A percentile compares a stretch with the other conserved stretches of the same genome.
Conservation (phyloP, 2,113 vertebrate genomes). For the Tyto alba region DNA sequence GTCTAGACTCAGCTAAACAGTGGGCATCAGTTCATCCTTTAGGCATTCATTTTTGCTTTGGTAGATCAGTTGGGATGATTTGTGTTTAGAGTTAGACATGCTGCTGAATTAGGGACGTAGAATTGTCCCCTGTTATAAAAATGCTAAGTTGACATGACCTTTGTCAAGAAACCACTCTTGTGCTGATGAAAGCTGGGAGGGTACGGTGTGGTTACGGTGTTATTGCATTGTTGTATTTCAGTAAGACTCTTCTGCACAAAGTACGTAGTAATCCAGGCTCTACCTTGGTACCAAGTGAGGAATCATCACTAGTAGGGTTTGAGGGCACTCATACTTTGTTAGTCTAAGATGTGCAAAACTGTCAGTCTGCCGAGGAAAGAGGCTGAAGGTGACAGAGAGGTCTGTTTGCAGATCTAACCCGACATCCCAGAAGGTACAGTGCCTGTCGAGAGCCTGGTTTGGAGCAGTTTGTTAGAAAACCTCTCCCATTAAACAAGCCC, state of each 20-base stretch:
- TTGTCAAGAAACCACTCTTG: neutral
- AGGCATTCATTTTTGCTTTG: neutral
- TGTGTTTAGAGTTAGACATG: neutral
- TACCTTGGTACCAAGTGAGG: neutral
- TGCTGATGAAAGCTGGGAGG: neutral
- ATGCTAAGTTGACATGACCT: neutral
- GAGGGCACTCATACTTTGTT: neutral
- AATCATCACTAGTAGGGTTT: neutral
- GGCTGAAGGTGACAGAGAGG: neutral
- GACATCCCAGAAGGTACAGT: neutral
- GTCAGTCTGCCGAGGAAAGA: neutral
- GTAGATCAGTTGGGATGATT: neutral
- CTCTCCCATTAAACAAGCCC: fast-evolving
- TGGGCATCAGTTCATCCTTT: neutral
- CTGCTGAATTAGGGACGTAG: neutral
- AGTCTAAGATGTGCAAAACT: neutral
- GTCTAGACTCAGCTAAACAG: neutral
- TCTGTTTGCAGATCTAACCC: neutral
- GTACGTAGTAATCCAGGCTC: neutral
- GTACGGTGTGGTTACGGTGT: neutral
- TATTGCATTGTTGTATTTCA: fast-evolving
- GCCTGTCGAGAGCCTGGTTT: neutral
- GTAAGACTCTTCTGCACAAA: neutral
- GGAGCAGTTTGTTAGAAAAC: neutral
- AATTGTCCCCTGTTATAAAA: neutral